Evolutionary conservation across 1,140 invertebrate genomes (phyloP), one percentile per base, ranked within the genome.

Genomic region (Ptiloglossa arizonensis): DNA sequence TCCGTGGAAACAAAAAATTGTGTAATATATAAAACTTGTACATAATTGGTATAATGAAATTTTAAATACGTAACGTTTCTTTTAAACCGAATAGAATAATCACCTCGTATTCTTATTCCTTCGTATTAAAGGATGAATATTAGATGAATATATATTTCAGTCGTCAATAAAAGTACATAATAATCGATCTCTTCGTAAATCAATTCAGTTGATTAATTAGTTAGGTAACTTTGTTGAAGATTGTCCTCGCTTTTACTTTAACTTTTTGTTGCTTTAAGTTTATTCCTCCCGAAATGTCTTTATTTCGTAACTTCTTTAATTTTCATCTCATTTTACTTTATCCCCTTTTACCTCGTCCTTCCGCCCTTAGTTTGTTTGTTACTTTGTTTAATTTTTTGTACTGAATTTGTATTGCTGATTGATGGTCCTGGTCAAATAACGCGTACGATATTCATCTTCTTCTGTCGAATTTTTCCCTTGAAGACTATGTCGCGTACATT

Each of bases 371-470:
- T 24, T 32, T 17, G 1, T 24, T 32, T 3, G 9, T 32, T 71
- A 9, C 5, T 11, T 29, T 32, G 3, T 9, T 5, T 22, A 4
- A 17, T 4, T 22, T 27, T 72, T 73, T 73, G 70, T 73, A 73
- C 70, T 73, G 59, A 73, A 64, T 54, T 73, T 64, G 15, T 73
- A 73, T 73, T 64, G 59, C 70, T 64, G 70, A 41, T 54, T 63
- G 35, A 50, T 64, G 70, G 70, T 64, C 32, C 59, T 73, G 60
- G 70, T 73, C 70, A 73, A 73, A 64, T 41, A n/a, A 29, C 59
- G 56, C 46, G 29, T 5, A 5, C 29, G 13, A 68, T 24, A 52
- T 1, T 38, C 46, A 63, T 73, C 32, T 5, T 50, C 22, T 63
- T 22, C 24, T 1, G 9, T n/a, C 52, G 22, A 27, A 70, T 24